phyloP scores from a whole-genome alignment of 2,888 invertebrate species.

The Tachina grossa region DNA sequence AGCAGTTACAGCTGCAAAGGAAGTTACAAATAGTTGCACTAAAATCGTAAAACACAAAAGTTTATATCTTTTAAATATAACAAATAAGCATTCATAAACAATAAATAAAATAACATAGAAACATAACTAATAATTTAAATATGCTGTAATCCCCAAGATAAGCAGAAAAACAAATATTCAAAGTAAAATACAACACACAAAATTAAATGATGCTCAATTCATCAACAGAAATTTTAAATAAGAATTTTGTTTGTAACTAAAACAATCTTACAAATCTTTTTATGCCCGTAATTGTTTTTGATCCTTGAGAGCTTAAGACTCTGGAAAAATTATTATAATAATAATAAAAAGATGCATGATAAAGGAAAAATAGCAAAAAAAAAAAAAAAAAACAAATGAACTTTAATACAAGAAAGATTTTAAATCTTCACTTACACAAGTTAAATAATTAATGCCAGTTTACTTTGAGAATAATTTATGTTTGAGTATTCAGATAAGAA shows the following conservation, averaged over 20 bases:
- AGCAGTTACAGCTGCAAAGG: slow-evolving; percentile 6
- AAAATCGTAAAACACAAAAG: not conserved
- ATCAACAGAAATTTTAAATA: slow-evolving; percentile 42
- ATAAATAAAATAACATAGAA: slow-evolving; percentile 40
- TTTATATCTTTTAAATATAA: not conserved
- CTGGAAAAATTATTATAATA: not conserved
- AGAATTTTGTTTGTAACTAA: not conserved
- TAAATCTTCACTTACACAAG: slow-evolving; percentile 5
- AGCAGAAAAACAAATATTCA: not conserved
- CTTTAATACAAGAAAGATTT: not conserved
- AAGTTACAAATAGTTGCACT: not conserved
- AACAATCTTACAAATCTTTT: slow-evolving; percentile 13
- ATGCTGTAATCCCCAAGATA: slow-evolving; percentile 28
- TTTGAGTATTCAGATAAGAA: not conserved
- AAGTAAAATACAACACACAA: slow-evolving; percentile 5
- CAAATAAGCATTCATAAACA: slow-evolving; percentile 41
- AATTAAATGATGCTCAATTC: slow-evolving; percentile 46
- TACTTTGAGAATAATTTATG: slow-evolving; percentile 16
- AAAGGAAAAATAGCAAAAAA: not conserved
- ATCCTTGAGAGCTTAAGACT: slow-evolving; percentile 6
- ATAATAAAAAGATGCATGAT: not conserved
- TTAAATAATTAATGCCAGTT: slow-evolving; percentile 3
- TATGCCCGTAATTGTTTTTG: not conserved
- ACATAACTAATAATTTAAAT: slow-evolving; percentile 65
- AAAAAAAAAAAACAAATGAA: slow-evolving; percentile 5